Conservation (phyloP, 2,113 vertebrate genomes). For the Talpa occidentalis region DNA sequence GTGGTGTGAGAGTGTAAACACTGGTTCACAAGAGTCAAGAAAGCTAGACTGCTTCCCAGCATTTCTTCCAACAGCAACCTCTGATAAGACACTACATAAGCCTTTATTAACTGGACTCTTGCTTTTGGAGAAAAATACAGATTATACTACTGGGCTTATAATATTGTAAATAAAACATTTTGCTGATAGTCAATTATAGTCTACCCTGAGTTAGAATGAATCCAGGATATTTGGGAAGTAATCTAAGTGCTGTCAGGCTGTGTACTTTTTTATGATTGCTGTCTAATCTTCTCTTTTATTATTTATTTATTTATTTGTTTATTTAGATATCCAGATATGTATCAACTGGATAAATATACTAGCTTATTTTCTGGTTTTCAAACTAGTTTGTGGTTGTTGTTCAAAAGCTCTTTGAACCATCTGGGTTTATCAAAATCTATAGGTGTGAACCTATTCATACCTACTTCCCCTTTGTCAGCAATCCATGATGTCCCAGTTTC, state of each 20-base stretch:
- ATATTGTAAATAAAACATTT: background rate
- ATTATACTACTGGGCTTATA: background rate
- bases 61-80: background rate
- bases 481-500: background rate
- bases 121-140: background rate
- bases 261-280: background rate
- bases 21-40: background rate
- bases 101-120: background rate
- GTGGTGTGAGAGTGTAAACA: background rate
- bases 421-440: background rate
- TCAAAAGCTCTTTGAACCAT: background rate
- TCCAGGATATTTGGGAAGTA: background rate
- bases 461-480: slow-evolving; percentile 17
- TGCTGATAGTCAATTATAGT: background rate
- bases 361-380: slow-evolving; percentile 41
- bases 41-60: no score
- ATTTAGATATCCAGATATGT: background rate
- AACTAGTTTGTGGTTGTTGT: background rate
- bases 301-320: background rate
- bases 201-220: background rate
- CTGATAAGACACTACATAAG: background rate
- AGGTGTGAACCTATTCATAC: background rate
- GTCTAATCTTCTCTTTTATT: background rate
- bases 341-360: slow-evolving; percentile 6
- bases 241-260: background rate